Evolutionary conservation across 2,888 invertebrate species (phyloP), one percentile per base, ranked within the genome.

Genomic region (Orchesella flavescens): DNA sequence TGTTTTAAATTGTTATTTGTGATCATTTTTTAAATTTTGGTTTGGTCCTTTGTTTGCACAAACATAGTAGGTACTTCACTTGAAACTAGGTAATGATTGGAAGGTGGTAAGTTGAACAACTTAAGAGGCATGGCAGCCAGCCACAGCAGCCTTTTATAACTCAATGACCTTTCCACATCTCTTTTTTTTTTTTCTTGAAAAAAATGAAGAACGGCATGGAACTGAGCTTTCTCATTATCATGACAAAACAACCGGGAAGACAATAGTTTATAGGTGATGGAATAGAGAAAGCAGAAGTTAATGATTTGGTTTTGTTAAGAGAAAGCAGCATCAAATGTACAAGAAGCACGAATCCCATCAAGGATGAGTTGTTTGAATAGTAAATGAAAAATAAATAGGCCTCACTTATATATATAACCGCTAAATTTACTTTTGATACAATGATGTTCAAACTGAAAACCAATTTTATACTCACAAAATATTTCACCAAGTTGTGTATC

Each of bases 321-420:
- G 65, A 65, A 65, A 65, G 65, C 65, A 44, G 43, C 44, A 44
- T 65, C 65, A 65, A 65, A 34, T 65, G n/a, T 65, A 44, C 24
- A 65, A 10, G 44, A 65, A 65, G 65, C 65, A 65, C 65, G 65
- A 65, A 65, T 17, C 65, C 65, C 44, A 65, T 65, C 65, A 65
- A 19, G 3, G 10, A 65, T 43, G 44, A 65, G 43, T 65, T 65
- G 65, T 65, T 65, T 65, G 65, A 65, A 65, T 65, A 65, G 65
- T 65, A 65, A 65, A 65, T 65, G 65, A 65, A 65, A 65, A 65
- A 65, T 65, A 65, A 65, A 65, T 65, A 65, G 65, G 65, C 44
- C 4, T 15, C 65, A 65, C 65, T 65, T 65, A 65, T 65, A 43
- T 44, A 44, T 19, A 24, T 49, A 65, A 17, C n/a, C 4, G 44